Percentiles rank a stretch among this genome's conserved stretches.
Evolutionary conservation across 2,888 invertebrate genomes (phyloP).

Genomic region (Phyllotreta striolata): DNA sequence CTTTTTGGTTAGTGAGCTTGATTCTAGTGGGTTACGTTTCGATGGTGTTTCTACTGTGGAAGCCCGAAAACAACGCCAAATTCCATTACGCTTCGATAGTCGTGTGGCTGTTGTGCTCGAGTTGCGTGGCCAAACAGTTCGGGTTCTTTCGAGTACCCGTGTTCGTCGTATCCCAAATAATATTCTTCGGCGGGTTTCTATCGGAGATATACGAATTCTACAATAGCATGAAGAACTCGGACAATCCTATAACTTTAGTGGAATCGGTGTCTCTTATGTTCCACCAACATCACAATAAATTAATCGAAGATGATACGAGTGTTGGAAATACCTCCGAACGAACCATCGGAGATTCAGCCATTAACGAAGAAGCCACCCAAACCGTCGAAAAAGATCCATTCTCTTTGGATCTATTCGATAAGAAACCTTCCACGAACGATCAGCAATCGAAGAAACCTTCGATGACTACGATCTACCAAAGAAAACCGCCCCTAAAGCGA

Average conservation of each 20-base stretch:
- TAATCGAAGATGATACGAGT: conserved; percentile 21
- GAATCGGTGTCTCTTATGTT: conserved; percentile 49
- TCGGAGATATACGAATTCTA: conserved; percentile 69
- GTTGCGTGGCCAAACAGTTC: conserved; percentile 77
- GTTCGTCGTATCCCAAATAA: conserved; percentile 72
- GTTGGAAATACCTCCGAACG: conserved; percentile 9
- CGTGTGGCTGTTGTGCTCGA: conserved; percentile 79
- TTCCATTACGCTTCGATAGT: conserved; percentile 75
- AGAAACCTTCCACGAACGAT: conserved; percentile 15
- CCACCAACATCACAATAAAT: conserved; percentile 42
- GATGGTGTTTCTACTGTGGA: conserved; percentile 79
- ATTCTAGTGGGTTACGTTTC: conserved; percentile 75
- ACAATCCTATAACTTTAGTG: conserved; percentile 49
- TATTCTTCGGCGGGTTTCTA: conserved; percentile 72
- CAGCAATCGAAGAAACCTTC: conserved; percentile 25
- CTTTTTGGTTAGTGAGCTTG: conserved; percentile 60
- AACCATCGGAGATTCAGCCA: neutral
- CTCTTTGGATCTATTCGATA: conserved; percentile 57
- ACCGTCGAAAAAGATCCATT: conserved; percentile 52
- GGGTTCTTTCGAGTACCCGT: conserved; percentile 80
- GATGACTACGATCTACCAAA: conserved; percentile 11
- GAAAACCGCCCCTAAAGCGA: conserved; percentile 47
- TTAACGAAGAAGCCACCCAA: conserved; percentile 9
- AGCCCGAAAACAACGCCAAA: conserved; percentile 69
- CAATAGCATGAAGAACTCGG: conserved; percentile 61